Conservation (phyloP, 2,113 vertebrate genomes). For the Machaerirhynchus nigripectus region DNA sequence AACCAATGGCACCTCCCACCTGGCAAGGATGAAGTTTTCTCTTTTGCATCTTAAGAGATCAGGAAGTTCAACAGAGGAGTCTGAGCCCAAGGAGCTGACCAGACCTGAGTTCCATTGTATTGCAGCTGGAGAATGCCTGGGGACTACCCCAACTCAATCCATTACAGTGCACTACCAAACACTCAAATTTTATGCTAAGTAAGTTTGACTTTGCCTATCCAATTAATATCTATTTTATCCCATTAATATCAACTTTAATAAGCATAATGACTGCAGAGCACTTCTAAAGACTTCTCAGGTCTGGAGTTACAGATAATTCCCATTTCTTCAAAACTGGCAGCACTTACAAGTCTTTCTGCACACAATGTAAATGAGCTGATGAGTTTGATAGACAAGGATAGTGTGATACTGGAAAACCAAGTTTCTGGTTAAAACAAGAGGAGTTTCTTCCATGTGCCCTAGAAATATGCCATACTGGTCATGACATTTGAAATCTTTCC, state of each 20-base stretch:
- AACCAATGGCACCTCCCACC: neutral
- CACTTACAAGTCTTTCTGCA: neutral
- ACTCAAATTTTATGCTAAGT: neutral
- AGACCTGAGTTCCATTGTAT: neutral
- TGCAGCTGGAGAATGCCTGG: neutral
- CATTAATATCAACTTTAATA: neutral
- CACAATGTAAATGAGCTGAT: neutral
- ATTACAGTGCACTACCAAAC: neutral
- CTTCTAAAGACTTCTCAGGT: neutral
- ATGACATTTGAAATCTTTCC: neutral
- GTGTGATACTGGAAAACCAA: neutral
- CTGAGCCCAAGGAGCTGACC: neutral
- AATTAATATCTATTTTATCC: neutral
- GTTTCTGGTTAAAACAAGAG: neutral
- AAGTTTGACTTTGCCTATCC: neutral
- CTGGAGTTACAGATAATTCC: neutral
- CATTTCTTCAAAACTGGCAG: neutral
- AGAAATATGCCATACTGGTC: neutral
- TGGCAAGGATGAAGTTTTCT: neutral
- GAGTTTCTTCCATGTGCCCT: neutral
- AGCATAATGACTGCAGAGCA: neutral
- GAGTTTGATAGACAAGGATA: neutral
- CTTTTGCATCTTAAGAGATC: neutral
- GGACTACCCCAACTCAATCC: neutral
- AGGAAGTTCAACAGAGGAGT: neutral